phyloP scores from a whole-genome alignment of 2,888 invertebrate genomes.

The Drosophila prostipennis region DNA sequence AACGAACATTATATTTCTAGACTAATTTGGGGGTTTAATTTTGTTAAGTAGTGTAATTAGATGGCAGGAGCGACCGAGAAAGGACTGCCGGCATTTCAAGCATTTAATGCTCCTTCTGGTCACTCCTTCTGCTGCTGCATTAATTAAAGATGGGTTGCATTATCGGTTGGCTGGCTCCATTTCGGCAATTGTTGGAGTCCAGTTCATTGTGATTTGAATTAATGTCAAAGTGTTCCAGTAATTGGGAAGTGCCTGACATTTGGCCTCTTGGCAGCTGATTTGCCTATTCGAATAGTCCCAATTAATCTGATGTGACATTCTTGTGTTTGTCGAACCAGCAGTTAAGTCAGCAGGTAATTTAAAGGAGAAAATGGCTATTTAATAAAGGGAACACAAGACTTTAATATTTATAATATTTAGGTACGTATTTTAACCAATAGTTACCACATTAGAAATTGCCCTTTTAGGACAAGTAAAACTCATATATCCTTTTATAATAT shows the following conservation, averaged over 20 bases:
- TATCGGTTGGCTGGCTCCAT: slow-evolving; percentile 42
- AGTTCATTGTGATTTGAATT: slow-evolving; percentile 57
- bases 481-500: slow-evolving; percentile 19
- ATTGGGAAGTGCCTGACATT: slow-evolving; percentile 46
- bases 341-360: no score
- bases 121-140: slow-evolving; percentile 42
- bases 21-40: no score
- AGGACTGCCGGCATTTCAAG: slow-evolving; percentile 27
- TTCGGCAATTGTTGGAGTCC: slow-evolving; percentile 28
- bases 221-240: slow-evolving; percentile 61
- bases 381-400: no score
- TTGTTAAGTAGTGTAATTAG: not conserved
- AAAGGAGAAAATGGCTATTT: no score
- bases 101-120: slow-evolving; percentile 54
- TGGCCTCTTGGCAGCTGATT: slow-evolving; percentile 18
- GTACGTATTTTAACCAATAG: no score
- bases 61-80: slow-evolving; percentile 8
- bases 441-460: not conserved
- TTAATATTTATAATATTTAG: no score
- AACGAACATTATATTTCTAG: no score
- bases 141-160: slow-evolving; percentile 67
- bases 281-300: not conserved
- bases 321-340: no score
- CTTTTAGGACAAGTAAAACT: not conserved
- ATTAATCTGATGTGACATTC: slow-evolving; percentile 9